Base-by-base conservation (phyloP, 2,113 vertebrate genomes). In the Prinia subflava region DNA sequence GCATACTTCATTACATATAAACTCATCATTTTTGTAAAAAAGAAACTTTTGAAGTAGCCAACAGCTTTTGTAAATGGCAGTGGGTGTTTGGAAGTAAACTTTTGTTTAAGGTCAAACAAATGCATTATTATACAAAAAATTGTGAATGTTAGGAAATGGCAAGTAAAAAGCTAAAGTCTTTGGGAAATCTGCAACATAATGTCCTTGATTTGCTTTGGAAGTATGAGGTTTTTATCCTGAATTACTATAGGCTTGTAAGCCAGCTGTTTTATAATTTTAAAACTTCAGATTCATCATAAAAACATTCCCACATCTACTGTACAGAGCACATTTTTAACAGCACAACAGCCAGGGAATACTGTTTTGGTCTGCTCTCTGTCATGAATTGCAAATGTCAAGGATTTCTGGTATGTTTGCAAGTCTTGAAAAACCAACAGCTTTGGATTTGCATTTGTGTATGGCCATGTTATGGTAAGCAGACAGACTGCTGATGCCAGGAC, bases 261-360 rank as follows among this genome's bases (percentile, higher is more conserved):
- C 85, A 81, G 64, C 21, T 52, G 21, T 74, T 93, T 92, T 88
- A 50, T 90, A 88, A 71, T 81, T 96, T 74, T 75, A 60, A 70
- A 92, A 81, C 41, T 53, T 90, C 28, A 64, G 39, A 77, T 65
- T 92, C 19, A n/a, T 93, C 85, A 77, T 75, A 83, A 75, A 94
- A 75, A 94, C 93, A 95, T 93, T 97, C 93, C 93, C 46, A 16
- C 80, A 53, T 75, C 64, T 91, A 37, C 83, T 94, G 87, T 69
- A 92, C 56, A 95, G 64, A 95, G 76, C 86, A 90, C 21, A 22
- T 91, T 92, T 83, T 70, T 92, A 88, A 68, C 35, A 95, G 55
- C 73, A 75, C 46, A 69, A 41, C 90, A 90, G 46, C 60, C 4
- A 14, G 53, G 77, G 84, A 75, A 56, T 79, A 42, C 63, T 93